phyloP scores from a whole-genome alignment of 2,888 invertebrate genomes.

The Lasioglossum morio region DNA sequence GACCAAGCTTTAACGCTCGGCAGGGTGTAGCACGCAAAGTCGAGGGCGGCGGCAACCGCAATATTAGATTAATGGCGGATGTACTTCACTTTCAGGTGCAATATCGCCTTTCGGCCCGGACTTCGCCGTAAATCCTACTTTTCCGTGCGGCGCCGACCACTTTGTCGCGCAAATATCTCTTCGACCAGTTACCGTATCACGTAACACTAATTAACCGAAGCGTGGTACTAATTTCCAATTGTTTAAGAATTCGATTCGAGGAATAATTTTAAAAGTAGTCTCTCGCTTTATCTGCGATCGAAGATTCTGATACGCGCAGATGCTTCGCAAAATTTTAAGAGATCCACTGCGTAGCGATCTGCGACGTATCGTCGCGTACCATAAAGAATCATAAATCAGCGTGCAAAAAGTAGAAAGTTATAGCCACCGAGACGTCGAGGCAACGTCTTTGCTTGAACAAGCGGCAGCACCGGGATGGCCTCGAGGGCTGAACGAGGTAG shows the following conservation, averaged over 20 bases:
- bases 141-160: conserved; percentile 26
- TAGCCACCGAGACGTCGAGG: conserved; percentile 69
- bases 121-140: conserved; percentile 62
- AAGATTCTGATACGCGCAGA: conserved; percentile 47
- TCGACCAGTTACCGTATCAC: background rate
- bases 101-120: conserved; percentile 48
- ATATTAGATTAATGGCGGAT: conserved; percentile 81
- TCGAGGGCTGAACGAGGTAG: conserved; percentile 69
- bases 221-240: background rate
- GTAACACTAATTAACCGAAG: background rate
- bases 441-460: conserved; percentile 73
- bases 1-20: conserved; percentile 58
- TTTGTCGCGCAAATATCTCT: conserved; percentile 9
- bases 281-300: conserved; percentile 40
- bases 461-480: conserved; percentile 74
- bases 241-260: conserved; percentile 22
- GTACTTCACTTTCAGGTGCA: conserved; percentile 70
- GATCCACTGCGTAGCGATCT: conserved; percentile 46
- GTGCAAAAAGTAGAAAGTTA: conserved; percentile 73
- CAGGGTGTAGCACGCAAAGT: conserved; percentile 75
- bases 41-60: conserved; percentile 78
- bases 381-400: conserved; percentile 64
- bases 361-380: conserved; percentile 63
- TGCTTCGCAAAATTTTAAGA: conserved; percentile 50
- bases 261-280: conserved; percentile 1